Percentiles rank a stretch among this genome's conserved stretches.
phyloP scores from a whole-genome alignment of 2,888 invertebrate genomes.

The Aphidoletes aphidimyza region DNA sequence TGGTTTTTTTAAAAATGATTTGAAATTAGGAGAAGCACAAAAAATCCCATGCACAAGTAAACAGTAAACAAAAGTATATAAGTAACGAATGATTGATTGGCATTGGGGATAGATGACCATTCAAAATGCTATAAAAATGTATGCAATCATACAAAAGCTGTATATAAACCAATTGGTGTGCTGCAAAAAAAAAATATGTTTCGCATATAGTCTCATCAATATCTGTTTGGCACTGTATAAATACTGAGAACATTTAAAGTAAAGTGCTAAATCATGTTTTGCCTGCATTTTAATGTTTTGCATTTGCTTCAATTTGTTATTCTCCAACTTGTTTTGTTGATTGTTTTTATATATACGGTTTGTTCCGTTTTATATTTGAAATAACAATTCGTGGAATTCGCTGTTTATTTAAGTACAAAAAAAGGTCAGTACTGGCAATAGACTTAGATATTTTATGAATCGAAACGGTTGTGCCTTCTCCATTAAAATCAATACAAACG shows the following conservation, averaged over 20 bases:
- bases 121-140: constrained; percentile 6
- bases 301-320: constrained; percentile 8
- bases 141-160: neutral
- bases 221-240: neutral
- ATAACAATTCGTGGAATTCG: too few relatives aligned
- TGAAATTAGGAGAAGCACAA: too few relatives aligned
- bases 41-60: constrained; percentile 8
- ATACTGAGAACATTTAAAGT: neutral
- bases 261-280: constrained; percentile 52
- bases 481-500: too few relatives aligned
- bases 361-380: neutral
- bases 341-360: neutral
- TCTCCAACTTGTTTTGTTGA: neutral
- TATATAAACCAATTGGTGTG: constrained; percentile 9
- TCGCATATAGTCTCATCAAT: neutral
- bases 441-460: too few relatives aligned
- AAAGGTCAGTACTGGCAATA: too few relatives aligned
- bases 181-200: too few relatives aligned
- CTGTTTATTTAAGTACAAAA: too few relatives aligned
- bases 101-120: neutral
- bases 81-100: constrained; percentile 40
- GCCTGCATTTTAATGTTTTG: constrained; percentile 22
- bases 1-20: too few relatives aligned
- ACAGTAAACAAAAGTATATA: too few relatives aligned
- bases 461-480: too few relatives aligned